These are phyloP conservation scores for Pseudopipra pipra DNA, from an alignment of 2,113 vertebrate species.

Conservation along the genomic window DNA sequence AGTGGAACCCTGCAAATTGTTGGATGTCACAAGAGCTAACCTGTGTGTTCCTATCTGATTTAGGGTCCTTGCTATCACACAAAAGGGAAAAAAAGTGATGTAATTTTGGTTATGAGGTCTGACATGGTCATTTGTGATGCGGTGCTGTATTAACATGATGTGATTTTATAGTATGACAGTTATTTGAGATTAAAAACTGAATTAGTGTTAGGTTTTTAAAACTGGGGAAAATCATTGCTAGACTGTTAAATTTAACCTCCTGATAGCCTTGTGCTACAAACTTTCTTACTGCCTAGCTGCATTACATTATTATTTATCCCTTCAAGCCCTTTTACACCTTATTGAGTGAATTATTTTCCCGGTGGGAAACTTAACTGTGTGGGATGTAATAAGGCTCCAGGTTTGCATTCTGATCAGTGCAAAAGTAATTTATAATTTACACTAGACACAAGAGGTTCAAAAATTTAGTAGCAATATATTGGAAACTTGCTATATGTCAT, in stretches of 20 bases:
- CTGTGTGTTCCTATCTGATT: not conserved
- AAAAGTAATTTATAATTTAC: slow-evolving; percentile 14
- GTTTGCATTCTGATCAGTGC: not conserved
- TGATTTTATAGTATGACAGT: not conserved
- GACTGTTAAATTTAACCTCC: not conserved
- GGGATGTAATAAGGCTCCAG: not conserved
- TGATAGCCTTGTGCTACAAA: not conserved
- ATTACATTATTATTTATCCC: not conserved
- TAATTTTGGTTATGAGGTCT: not conserved
- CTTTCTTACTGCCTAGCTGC: not conserved
- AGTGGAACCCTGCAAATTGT: accelerated
- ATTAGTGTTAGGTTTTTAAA: not conserved
- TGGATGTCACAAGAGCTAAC: not conserved
- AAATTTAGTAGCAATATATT: not conserved
- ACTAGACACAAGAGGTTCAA: not conserved
- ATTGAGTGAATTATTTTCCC: not conserved
- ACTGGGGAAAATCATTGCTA: not conserved
- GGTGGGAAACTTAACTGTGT: not conserved
- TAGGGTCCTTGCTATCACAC: not conserved
- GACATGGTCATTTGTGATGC: not conserved
- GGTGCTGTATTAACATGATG: not conserved
- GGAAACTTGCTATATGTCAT: not conserved
- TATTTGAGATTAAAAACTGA: not conserved
- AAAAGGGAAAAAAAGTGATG: accelerated
- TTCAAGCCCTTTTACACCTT: not conserved